Conservation (phyloP, 1,140 invertebrate genomes). For the Diprion similis region DNA sequence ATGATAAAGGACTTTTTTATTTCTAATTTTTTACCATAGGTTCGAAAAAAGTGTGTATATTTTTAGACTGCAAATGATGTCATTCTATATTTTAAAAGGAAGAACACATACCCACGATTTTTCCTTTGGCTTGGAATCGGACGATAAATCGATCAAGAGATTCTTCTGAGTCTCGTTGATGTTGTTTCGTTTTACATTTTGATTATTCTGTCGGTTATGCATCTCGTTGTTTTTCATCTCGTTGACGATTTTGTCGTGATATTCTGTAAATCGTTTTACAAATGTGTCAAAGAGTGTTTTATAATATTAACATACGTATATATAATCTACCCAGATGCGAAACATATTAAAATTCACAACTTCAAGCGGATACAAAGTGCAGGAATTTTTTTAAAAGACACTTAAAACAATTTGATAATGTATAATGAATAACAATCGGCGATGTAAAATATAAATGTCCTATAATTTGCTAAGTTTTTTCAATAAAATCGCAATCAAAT, state of each 20-base stretch:
- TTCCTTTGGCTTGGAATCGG: constrained; percentile 39
- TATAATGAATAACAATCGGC: too few species aligned
- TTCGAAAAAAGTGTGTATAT: not conserved
- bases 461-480: too few species aligned
- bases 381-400: too few species aligned
- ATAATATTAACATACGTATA: not conserved
- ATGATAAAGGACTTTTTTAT: constrained; percentile 10
- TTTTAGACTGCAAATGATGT: too few species aligned
- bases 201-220: constrained; percentile 24
- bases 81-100: too few species aligned
- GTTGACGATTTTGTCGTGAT: not conserved
- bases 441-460: too few species aligned
- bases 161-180: constrained; percentile 40
- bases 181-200: constrained; percentile 23
- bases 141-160: constrained; percentile 51
- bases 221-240: constrained; percentile 12
- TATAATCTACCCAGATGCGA: too few species aligned
- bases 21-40: not conserved
- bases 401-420: too few species aligned
- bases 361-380: too few species aligned
- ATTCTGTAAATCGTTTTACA: not conserved
- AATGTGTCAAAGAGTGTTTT: not conserved
- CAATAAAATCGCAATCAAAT: too few species aligned
- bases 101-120: constrained; percentile 50
- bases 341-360: too few species aligned